Conservation (phyloP, 1,140 invertebrate species). For the Globodera rostochiensis region DNA sequence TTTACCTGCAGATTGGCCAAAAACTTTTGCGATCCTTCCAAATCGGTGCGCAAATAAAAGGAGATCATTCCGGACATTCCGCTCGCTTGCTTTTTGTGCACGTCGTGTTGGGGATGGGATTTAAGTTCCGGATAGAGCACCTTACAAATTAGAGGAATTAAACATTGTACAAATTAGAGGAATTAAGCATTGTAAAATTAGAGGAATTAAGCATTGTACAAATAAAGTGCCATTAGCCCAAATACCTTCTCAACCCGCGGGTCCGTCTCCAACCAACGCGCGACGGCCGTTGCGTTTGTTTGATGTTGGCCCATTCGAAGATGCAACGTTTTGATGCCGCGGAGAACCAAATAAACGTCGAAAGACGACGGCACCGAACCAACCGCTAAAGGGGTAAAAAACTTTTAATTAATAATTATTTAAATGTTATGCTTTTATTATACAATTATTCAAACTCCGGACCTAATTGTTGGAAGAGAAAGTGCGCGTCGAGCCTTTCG, state of each 20-base stretch:
- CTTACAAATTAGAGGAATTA: not conserved
- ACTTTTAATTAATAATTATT: not conserved
- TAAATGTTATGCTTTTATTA: not conserved
- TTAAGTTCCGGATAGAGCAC: conserved; percentile 78
- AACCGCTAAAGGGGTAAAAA: conserved; percentile 67
- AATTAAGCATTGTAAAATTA: not conserved
- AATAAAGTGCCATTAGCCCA: not conserved
- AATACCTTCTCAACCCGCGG: conserved; percentile 77
- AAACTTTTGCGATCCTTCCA: conserved; percentile 79
- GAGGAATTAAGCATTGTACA: not conserved
- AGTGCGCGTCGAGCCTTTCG: conserved; percentile 41
- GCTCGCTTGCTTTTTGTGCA: conserved; percentile 77
- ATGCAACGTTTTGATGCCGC: conserved; percentile 89
- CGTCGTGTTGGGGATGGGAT: conserved; percentile 85
- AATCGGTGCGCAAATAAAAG: conserved; percentile 77
- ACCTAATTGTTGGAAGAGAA: conserved; percentile 41
- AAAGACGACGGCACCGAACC: conserved; percentile 92
- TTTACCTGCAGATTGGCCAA: conserved; percentile 68
- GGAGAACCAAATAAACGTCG: conserved; percentile 89
- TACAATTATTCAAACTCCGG: not conserved
- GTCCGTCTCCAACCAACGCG: conserved; percentile 75
- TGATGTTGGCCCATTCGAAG: conserved; percentile 87
- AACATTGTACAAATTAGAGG: too few species aligned
- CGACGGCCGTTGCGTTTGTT: conserved; percentile 77
- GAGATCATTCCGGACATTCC: conserved; percentile 78